Base-by-base conservation (phyloP, 2,888 invertebrate species). In the Eledone cirrhosa region DNA sequence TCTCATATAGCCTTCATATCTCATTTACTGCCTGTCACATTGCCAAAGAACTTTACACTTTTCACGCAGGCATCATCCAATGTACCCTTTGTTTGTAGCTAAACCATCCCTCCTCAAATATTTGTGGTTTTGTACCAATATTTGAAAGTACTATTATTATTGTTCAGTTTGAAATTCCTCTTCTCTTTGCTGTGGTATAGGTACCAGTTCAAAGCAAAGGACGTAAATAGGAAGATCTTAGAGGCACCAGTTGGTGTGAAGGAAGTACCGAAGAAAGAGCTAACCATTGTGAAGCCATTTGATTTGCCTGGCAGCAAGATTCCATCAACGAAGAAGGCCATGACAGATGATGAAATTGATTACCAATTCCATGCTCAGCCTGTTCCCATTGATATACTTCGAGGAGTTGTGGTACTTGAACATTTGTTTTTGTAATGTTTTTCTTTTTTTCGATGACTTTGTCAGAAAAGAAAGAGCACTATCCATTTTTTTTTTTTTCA, bases 351-450 rank as follows among this genome's bases (percentile, higher is more conserved):
- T 27, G 93, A 92, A 84, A 93, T 93, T 83, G 92, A 93, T 0
- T 91, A 92, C 2, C 92, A 93, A 82, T 95, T 95, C 85, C 94
- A 94, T 88, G 95, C 95, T 0, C 93, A 93, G 77, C 95, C 95
- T 0, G 89, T 93, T 13, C 95, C 95, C 65, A 87, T 82, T 72
- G 86, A 84, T 53, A 89, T 90, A 16, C 81, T 89, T 1, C 86
- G 88, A 63, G 86, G 86, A 41, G 81, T 87, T 27, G 85, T 87
- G 84, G 90, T 90, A 79, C 80, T 84, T 79, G 13, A 19, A 7
- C 13, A 47, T 48, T 33, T 48, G 13, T 47, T 33, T n/a, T 24
- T 41, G 27, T 63, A 41, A 41, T 41, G 11, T 63, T n/a, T 77
- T 63, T 33, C 14, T 22, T 4, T 11, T 13, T 22, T 59, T 77